phyloP scores from a whole-genome alignment of 2,797 vertebrate genomes.

The Myotis myotis region DNA sequence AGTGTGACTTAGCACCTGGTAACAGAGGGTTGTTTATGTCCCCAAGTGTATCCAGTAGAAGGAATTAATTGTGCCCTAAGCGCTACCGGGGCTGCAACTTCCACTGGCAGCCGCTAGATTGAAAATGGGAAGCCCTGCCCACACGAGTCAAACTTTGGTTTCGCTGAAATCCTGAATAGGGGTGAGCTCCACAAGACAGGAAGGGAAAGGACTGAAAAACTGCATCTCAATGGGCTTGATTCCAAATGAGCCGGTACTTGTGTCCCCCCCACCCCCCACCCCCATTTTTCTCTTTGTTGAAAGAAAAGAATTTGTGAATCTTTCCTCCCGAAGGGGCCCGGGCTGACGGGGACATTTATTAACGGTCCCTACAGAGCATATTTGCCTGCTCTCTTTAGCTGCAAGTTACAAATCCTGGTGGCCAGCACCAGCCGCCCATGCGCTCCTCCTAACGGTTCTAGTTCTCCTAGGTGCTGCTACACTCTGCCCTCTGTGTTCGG shows the following conservation, averaged over 20 bases:
- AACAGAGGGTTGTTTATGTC: conserved; percentile 6
- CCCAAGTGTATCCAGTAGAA: neutral
- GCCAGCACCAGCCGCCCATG: rapidly evolving
- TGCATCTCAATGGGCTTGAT: neutral
- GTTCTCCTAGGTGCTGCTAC: neutral
- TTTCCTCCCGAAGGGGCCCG: neutral
- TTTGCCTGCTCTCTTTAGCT: neutral
- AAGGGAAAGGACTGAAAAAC: neutral
- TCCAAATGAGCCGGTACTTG: neutral
- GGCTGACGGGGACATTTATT: neutral
- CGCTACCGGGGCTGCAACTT: neutral
- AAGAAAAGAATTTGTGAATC: neutral
- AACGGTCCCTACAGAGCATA: neutral
- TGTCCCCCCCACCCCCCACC: neutral
- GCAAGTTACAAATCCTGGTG: neutral
- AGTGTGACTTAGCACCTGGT: neutral
- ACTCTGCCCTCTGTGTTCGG: neutral
- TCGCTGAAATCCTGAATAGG: neutral
- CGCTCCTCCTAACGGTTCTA: neutral
- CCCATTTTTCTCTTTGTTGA: neutral
- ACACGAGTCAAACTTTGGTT: neutral
- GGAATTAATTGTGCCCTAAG: neutral
- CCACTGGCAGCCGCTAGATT: neutral
- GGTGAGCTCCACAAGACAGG: neutral
- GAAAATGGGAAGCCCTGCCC: neutral